Base-by-base conservation (phyloP, 2,888 invertebrate genomes). In the Caenorhabditis wallacei region DNA sequence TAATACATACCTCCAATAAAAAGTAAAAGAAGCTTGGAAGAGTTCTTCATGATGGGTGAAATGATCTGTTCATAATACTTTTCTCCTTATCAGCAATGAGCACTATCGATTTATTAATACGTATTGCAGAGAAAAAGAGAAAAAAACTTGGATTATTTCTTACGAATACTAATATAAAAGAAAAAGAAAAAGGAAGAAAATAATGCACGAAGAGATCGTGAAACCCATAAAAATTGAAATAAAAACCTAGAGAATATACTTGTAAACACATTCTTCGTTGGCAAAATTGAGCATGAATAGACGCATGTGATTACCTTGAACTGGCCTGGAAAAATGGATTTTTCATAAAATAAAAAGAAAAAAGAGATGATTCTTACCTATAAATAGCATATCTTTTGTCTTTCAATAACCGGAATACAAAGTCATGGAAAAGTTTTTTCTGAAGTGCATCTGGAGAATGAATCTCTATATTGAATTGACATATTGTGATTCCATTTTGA, bases 401-500 rank as follows among this genome's bases (percentile, higher is more conserved):
- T 16, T 76, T 59, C 64, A 85, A 18, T 16, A 76, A 35, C 8
- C 54, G 20, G 64, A 80, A 82, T n/a, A 85, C 40, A 46, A 80
- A 85, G 37, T 82, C 80, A 37, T 82, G 80, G 53, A 80, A 66
- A 4, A 72, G 22, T 43, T 80, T 74, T 53, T 85, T 85, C 48
- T 80, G 79, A 2, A 76, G 48, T 0, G 26, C 43, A n/a, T 82
- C 76, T n/a, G 84, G 82, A 8, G 20, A 10, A 46, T 85, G 84
- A 22, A 85, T 82, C 74, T 85, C 85, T 13, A 85, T 80, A 56
- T 86, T 86, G 63, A 84, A 80, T 56, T 86, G 86, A 35, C 86
- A 86, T 59, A 86, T 48, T 16, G 63, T 63, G 48, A 84, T 84
- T 66, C 75, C 80, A 22, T 80, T 74, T 11, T 63, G 37, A 48